Evolutionary conservation across 2,113 vertebrate species (phyloP), one percentile per base, ranked within the genome.

Genomic region (Argyrosomus japonicus): DNA sequence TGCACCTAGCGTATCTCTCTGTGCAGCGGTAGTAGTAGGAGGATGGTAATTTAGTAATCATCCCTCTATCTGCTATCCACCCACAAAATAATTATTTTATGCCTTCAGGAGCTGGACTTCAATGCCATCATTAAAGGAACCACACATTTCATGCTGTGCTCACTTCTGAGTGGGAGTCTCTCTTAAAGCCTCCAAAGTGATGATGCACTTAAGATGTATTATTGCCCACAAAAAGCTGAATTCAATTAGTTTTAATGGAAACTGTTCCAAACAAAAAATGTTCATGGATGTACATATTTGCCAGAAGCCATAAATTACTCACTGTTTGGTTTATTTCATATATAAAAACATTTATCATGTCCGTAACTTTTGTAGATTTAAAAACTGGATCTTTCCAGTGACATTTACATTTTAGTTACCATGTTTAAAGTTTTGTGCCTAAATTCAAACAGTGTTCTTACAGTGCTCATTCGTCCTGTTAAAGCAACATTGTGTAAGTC

Each of bases 21-120:
- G 50, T 60, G 71, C 72, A 25, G 51, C 14, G 36, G 40, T 43
- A 63, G 63, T 61, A 56, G 89, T 79, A 79, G 89, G 91, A 68
- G 87, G 86, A 80, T 74, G 84, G 80, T 88, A 56, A 85, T 83
- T 92, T 71, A 85, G 86, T 81, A 84, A 85, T 87, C 73, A 77
- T 81, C 57, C 83, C n/a, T 67, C 81, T 73, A 82, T 82, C 83
- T 84, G 76, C 75, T 25, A 62, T 82, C 81, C 90, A 84, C 87
- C 82, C 87, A 92, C 87, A 69, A 79, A 88, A 86, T 83, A 65
- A 89, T 88, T 57, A 81, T 79, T 80, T 83, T 47, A 54, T 87
- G 77, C 77, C 84, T 89, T 68, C 75, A 80, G 77, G 79, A 89
- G 75, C 81, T 75, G 74, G 74, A 86, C 81, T 84, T 82, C 82